Evolutionary conservation across 2,888 invertebrate species (phyloP).

Genomic region (Synanthedon vespiformis): DNA sequence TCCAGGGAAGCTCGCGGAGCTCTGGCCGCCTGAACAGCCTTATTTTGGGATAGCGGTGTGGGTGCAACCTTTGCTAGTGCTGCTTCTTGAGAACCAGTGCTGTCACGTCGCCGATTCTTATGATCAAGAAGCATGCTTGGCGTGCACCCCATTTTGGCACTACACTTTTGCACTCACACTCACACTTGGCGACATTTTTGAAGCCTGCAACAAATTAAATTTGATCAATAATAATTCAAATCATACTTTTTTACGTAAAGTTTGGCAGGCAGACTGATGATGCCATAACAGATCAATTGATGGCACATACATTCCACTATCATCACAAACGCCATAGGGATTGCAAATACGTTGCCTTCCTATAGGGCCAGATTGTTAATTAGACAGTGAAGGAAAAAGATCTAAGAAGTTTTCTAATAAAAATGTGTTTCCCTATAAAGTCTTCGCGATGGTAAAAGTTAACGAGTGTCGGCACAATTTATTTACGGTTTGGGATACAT

Average conservation of each 20-base stretch:
- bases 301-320: too few species aligned
- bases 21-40: constrained; percentile 54
- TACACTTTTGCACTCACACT: constrained; percentile 58
- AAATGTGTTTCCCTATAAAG: constrained; percentile 2
- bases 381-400: too few species aligned
- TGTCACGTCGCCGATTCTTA: constrained; percentile 69
- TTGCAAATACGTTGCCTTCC: too few species aligned
- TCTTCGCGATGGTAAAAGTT: constrained; percentile 4
- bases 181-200: background rate
- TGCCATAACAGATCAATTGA: too few species aligned
- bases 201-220: constrained; percentile 1
- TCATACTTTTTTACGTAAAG: too few species aligned
- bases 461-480: constrained; percentile 1
- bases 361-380: too few species aligned
- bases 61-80: constrained; percentile 58
- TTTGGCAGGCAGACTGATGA: too few species aligned
- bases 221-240: too few species aligned
- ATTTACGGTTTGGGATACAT: background rate
- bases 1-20: constrained; percentile 62
- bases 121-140: constrained; percentile 74
- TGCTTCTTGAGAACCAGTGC: constrained; percentile 62
- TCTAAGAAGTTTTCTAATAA: constrained; percentile 7
- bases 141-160: constrained; percentile 72
- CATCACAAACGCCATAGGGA: too few species aligned
- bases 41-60: constrained; percentile 50